phyloP scores from a whole-genome alignment of 2,113 vertebrate genomes.

The Aptenodytes patagonicus region DNA sequence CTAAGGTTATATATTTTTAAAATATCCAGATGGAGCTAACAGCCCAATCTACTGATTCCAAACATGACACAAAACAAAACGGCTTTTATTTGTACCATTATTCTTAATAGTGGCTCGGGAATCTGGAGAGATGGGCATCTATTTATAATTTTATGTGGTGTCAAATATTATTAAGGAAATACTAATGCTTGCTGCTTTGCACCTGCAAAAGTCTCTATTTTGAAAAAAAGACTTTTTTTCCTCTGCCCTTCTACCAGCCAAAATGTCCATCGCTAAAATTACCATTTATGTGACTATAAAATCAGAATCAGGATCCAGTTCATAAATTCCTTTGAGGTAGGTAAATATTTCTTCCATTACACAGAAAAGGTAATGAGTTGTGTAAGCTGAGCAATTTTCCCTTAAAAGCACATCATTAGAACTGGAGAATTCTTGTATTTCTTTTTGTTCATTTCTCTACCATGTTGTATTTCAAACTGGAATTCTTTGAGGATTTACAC shows the following conservation, averaged over 20 bases:
- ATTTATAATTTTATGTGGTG: background rate
- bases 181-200: background rate
- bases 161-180: background rate
- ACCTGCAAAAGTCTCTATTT: background rate
- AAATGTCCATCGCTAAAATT: background rate
- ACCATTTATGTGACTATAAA: background rate
- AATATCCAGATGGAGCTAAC: background rate
- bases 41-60: background rate
- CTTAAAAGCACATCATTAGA: background rate
- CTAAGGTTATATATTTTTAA: background rate
- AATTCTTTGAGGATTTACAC: background rate
- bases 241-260: background rate
- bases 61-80: background rate
- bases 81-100: background rate
- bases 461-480: background rate
- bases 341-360: conserved; percentile 1
- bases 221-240: background rate
- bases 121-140: background rate
- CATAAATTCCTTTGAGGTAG: background rate
- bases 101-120: background rate
- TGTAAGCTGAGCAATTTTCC: background rate
- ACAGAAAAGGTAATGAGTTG: background rate
- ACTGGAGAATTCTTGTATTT: background rate
- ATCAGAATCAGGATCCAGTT: background rate
- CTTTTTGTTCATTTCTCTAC: background rate